A percentile compares a stretch with the other conserved stretches of the same genome.
phyloP scores from a whole-genome alignment of 2,888 invertebrate genomes.

The Prionchulus punctatus region DNA sequence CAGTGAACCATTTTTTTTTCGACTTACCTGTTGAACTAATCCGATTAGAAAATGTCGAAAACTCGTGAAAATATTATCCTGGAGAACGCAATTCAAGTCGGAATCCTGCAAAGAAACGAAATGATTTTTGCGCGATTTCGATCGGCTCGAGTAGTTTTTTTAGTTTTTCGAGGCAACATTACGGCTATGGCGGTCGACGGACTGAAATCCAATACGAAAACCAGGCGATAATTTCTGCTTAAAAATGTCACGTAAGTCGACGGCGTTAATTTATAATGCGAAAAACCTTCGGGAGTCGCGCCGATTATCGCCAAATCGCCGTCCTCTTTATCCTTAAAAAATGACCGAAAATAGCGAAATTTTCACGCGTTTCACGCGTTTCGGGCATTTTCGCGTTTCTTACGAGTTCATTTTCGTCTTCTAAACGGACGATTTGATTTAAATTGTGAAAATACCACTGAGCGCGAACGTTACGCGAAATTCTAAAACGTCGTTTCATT shows the following conservation, averaged over 20 bases:
- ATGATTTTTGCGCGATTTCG: background rate
- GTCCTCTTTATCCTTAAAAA: background rate
- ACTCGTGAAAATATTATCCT: constrained; percentile 31
- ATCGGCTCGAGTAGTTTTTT: too few relatives aligned
- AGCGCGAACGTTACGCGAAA: constrained; percentile 54
- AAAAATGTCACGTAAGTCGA: constrained; percentile 50
- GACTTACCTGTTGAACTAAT: constrained; percentile 33
- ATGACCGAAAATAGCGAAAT: constrained; percentile 13
- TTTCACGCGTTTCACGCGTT: constrained; percentile 14
- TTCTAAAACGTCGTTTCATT: constrained; percentile 52
- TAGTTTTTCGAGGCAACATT: too few relatives aligned
- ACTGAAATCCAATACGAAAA: constrained; percentile 59
- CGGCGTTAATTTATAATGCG: constrained; percentile 37
- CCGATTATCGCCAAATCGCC: background rate
- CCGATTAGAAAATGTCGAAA: constrained; percentile 32
- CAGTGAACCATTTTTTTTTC: background rate
- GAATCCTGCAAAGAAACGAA: constrained; percentile 30
- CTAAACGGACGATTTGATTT: constrained; percentile 43
- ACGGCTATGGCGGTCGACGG: constrained; percentile 56
- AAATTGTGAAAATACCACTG: constrained; percentile 57
- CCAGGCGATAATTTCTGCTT: constrained; percentile 52
- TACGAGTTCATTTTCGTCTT: background rate
- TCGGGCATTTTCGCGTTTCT: background rate
- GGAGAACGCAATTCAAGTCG: constrained; percentile 31
- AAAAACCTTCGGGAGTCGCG: background rate